A percentile compares a stretch with the other conserved stretches of the same genome.
Evolutionary conservation across 2,113 vertebrate species (phyloP).

Genomic region (Stegastes partitus): DNA sequence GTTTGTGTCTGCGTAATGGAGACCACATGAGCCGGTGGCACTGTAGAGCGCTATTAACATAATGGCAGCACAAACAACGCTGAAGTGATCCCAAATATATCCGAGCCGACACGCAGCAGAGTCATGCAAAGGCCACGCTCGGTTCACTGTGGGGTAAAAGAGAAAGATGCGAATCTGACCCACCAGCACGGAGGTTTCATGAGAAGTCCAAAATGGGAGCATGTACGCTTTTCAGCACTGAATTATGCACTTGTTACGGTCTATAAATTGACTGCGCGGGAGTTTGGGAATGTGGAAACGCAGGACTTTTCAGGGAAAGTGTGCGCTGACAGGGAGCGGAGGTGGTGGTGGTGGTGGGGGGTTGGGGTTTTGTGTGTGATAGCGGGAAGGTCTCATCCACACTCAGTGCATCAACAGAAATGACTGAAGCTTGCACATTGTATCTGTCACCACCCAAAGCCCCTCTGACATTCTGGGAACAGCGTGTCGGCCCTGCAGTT

Average conservation of each 20-base stretch:
- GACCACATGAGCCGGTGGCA: conserved; percentile 56
- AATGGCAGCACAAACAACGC: conserved; percentile 63
- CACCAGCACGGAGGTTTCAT: no score
- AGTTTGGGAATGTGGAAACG: conserved; percentile 36
- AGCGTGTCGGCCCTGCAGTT: conserved; percentile 72
- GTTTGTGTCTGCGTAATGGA: conserved; percentile 68
- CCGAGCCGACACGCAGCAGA: conserved; percentile 20
- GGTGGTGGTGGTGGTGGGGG: no score
- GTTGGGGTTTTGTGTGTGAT: conserved; percentile 35
- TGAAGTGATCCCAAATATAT: conserved; percentile 53
- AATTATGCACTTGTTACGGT: conserved; percentile 47
- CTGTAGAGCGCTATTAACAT: conserved; percentile 48
- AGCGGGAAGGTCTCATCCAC: conserved; percentile 24
- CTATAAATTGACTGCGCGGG: conserved; percentile 35
- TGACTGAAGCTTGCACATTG: conserved; percentile 60
- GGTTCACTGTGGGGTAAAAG: conserved; percentile 8
- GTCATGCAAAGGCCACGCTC: conserved; percentile 46
- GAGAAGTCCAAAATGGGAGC: conserved; percentile 21
- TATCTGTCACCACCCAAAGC: conserved; percentile 70
- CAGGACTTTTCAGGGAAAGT: conserved; percentile 46
- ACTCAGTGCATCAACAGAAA: conserved; percentile 47
- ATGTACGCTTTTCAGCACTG: conserved; percentile 42
- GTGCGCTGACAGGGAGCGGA: conserved; percentile 40
- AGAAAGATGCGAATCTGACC: conserved; percentile 4
- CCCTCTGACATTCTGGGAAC: conserved; percentile 73